Evolutionary conservation across 2,888 invertebrate genomes (phyloP), one percentile per base, ranked within the genome.

Genomic region (Ptycholaimellus sp.): DNA sequence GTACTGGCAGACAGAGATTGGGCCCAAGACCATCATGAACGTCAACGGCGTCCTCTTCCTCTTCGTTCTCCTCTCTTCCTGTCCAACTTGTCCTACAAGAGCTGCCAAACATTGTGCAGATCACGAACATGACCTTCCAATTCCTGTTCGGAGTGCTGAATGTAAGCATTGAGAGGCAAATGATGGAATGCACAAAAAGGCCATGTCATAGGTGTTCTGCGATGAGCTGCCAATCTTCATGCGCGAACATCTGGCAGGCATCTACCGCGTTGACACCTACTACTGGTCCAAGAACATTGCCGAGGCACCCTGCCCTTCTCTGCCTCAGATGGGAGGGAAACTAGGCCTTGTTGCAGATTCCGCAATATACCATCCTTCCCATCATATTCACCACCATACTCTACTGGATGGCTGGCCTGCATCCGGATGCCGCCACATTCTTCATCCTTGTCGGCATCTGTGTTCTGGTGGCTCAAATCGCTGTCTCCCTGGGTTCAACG

Each of bases 101-200:
- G n/a, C n/a, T n/a, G n/a, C n/a, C n/a, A n/a, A n/a, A n/a, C n/a
- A n/a, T n/a, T n/a, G n/a, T n/a, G n/a, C n/a, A n/a, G n/a, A n/a
- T n/a, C 33, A 79, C 79, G n/a, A 82, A 80, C 56, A 79, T 82
- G 76, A 83, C 83, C 4, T 83, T 87, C 60, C 77, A 80, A 54
- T 85, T 82, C 60, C 73, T 82, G 13, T 82, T 83, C 54, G 78
- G 82, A 40, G 85, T 85, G 20, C 74, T 85, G 42, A 77, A 76
- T 59, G 87, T 85, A 62, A 71, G 76, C 67, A 11, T 23, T 17
- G 17, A 16, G 9, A 4, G 14, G 17, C 11, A 9, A 23, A 9
- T 6, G 7, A 9, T 9, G 25, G 6, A 23, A 13, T 23, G 25
- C 13, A 6, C 6, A 30, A 30, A 30, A 17, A 30, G 7, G 17